These are phyloP conservation scores for Herpailurus yagouaroundi DNA, from an alignment of 2,113 vertebrate genomes.

Conservation along the genomic window DNA sequence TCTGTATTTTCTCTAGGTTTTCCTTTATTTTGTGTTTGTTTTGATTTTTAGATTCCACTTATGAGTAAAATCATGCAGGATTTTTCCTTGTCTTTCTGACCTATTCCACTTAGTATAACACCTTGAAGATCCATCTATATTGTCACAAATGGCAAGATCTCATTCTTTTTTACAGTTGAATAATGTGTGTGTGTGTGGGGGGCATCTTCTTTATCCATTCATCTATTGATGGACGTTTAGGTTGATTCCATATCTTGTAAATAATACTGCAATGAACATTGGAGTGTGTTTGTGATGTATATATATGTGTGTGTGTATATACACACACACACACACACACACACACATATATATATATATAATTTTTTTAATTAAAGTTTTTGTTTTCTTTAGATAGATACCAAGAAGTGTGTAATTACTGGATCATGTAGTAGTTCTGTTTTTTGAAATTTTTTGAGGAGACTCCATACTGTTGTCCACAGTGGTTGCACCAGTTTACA, in stretches of 20 bases:
- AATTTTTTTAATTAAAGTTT: not conserved
- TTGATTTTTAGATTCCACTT: not conserved
- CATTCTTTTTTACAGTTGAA: no score
- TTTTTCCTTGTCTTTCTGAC: not conserved
- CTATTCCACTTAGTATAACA: not conserved
- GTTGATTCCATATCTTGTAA: not conserved
- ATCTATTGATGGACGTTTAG: not conserved
- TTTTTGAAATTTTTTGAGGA: not conserved
- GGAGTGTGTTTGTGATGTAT: not conserved
- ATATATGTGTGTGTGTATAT: accelerated
- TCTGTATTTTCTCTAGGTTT: not conserved
- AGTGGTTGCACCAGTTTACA: not conserved
- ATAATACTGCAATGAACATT: not conserved
- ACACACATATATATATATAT: not conserved
- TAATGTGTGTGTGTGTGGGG: no score
- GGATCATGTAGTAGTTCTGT: not conserved
- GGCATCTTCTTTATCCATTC: no score
- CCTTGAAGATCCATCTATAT: not conserved
- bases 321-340: no score
- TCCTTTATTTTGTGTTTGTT: not conserved
- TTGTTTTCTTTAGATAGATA: not conserved
- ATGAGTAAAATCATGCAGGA: not conserved
- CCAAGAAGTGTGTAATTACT: not conserved
- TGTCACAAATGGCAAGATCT: not conserved
- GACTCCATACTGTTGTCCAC: not conserved